These are phyloP conservation scores for Sminthurides aquaticus DNA, from an alignment of 2,888 invertebrate species.

Conservation along the genomic window DNA sequence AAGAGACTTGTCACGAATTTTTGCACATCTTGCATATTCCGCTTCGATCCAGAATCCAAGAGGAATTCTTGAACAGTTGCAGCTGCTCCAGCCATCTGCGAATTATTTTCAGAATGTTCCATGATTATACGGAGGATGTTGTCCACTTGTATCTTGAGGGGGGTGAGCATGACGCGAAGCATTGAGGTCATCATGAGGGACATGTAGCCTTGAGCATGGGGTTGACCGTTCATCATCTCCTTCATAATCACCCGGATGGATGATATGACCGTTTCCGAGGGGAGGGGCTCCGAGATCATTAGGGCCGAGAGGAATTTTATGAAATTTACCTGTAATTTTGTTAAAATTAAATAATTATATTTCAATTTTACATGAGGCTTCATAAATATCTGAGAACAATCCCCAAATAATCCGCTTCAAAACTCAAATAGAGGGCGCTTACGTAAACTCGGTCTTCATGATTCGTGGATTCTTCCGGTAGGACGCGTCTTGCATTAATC, in stretches of 20 bases:
- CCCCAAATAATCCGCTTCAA: too few relatives aligned
- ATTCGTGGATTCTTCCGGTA: neutral
- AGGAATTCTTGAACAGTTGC: constrained; percentile 2
- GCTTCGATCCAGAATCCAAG: neutral
- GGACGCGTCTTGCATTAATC: too few relatives aligned
- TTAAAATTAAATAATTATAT: too few relatives aligned
- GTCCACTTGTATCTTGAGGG: constrained; percentile 13
- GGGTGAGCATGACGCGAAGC: constrained; percentile 2
- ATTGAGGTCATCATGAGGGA: constrained; percentile 4
- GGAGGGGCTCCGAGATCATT: constrained; percentile 4
- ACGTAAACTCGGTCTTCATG: neutral
- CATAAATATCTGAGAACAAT: too few relatives aligned
- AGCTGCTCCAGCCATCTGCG: neutral
- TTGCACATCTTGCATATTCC: constrained; percentile 8
- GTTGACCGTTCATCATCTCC: constrained; percentile 9
- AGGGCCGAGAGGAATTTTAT: constrained; percentile 17
- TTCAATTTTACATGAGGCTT: too few relatives aligned
- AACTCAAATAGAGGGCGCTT: too few relatives aligned
- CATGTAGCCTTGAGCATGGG: neutral
- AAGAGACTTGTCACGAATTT: constrained; percentile 13
- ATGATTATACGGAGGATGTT: constrained; percentile 9
- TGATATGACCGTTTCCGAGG: neutral
- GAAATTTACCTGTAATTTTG: constrained; percentile 17
- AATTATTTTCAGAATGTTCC: neutral
- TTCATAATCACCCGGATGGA: constrained; percentile 12